These are phyloP conservation scores for Salminus brasiliensis DNA, from an alignment of 2,113 vertebrate genomes.

Conservation along the genomic window DNA sequence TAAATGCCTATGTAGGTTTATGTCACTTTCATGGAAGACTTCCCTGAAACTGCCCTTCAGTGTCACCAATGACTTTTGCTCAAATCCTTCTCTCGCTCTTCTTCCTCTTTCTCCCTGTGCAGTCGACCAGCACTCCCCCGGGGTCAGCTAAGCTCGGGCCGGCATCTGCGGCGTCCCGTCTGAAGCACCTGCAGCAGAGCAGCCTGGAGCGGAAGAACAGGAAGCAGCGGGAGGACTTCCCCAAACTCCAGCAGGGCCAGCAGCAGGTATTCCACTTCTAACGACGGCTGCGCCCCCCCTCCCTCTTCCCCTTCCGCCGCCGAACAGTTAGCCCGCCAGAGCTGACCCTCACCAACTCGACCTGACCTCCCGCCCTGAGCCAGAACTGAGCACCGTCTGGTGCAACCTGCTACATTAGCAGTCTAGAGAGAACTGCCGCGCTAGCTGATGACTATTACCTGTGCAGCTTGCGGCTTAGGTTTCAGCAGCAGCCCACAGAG, in stretches of 20 bases:
- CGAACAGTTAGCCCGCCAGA: neutral
- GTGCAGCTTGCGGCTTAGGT: conserved; percentile 6
- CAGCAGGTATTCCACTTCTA: conserved; percentile 91
- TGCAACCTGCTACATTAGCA: neutral
- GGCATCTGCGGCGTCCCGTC: conserved; percentile 81
- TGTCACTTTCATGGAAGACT: no score
- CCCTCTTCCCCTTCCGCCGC: neutral
- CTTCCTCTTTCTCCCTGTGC: conserved; percentile 7
- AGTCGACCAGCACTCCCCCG: conserved; percentile 55
- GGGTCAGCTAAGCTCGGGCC: conserved; percentile 85
- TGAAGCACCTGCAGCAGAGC: conserved; percentile 87
- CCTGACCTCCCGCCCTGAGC: conserved; percentile 8
- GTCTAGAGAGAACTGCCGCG: neutral
- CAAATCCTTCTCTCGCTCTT: neutral
- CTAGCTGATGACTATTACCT: conserved; percentile 11
- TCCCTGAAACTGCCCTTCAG: no score
- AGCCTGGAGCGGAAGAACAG: conserved; percentile 86
- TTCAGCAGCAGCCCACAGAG: conserved; percentile 10
- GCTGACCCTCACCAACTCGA: conserved; percentile 6
- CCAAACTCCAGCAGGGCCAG: conserved; percentile 87
- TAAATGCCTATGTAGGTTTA: no score
- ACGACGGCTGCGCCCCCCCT: conserved; percentile 9
- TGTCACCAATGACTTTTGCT: no score
- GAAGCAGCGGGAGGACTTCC: conserved; percentile 90
- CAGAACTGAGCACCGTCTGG: conserved; percentile 12